Evolutionary conservation across 1,140 invertebrate genomes (phyloP), one percentile per base, ranked within the genome.

Genomic region (Augochlora pura): DNA sequence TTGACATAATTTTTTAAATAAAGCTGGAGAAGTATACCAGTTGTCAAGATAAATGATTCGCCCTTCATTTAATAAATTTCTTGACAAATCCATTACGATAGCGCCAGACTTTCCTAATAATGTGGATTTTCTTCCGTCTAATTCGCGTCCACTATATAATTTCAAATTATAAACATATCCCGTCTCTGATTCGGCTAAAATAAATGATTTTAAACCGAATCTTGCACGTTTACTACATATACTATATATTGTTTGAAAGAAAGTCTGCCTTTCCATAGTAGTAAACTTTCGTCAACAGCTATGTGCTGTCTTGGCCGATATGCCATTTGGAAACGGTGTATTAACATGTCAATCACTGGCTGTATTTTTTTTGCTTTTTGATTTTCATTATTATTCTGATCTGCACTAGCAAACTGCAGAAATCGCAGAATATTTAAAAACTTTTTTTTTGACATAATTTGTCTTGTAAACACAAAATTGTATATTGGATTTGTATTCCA

Each of bases 41-140:
- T 66, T 66, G 38, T 66, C 64, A 18, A 66, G 39, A 66, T 66
- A 66, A 66, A 66, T 66, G 21, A 66, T 66, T 66, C 64, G 64
- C 42, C 64, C 64, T 46, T 66, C 46, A 49, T 49, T 49, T 66
- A 27, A 66, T 38, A 66, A 66, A 66, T 66, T 27, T 38, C 10
- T 49, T 49, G 46, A 49, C 14, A 39, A 49, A 49, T 49, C 9
- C 46, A 66, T 66, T 66, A 66, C 39, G 32, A 66, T 42, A 66
- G 39, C 42, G 42, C 64, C 64, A 42, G 64, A 66, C 42, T 66
- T 46, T 66, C 39, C 64, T 66, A 66, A 10, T 66, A 66, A 66
- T 38, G 64, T 66, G 38, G 64, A 66, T 21, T 66, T 66, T 66
- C 38, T 66, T 66, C 38, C 12, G 42, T 66, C 38, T 66, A 14